Conservation (phyloP, 2,888 invertebrate genomes). For the Anagyrus pseudococci region DNA sequence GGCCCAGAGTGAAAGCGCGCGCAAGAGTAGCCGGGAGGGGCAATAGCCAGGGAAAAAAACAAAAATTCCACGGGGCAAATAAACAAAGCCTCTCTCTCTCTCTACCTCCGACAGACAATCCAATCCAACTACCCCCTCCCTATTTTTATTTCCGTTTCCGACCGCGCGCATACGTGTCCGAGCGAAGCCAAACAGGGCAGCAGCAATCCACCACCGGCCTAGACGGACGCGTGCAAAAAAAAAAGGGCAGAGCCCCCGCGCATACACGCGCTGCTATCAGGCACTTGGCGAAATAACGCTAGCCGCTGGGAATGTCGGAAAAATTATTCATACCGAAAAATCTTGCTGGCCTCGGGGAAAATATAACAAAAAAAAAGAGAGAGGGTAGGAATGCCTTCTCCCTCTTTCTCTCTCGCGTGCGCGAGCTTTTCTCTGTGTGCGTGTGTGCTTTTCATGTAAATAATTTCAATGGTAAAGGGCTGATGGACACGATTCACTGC, state of each 20-base stretch:
- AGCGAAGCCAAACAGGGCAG: constrained; percentile 2
- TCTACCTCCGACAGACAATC: constrained; percentile 2
- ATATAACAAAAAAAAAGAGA: constrained; percentile 1
- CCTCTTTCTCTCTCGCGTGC: too few relatives aligned
- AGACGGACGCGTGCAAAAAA: not conserved
- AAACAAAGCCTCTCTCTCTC: too few relatives aligned
- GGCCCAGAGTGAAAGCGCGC: too few relatives aligned
- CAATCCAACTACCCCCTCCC: not conserved
- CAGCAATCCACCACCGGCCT: not conserved
- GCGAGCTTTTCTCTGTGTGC: not conserved
- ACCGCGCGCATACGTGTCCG: not conserved
- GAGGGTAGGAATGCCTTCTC: too few relatives aligned
- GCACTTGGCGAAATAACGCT: not conserved
- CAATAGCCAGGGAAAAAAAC: too few relatives aligned
- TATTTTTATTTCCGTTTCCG: constrained; percentile 1
- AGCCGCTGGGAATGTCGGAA: not conserved
- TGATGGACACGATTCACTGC: not conserved
- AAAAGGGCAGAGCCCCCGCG: not conserved
- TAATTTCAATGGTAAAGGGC: constrained; percentile 29
- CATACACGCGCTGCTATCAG: too few relatives aligned
- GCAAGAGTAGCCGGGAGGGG: too few relatives aligned
- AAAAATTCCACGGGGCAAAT: too few relatives aligned
- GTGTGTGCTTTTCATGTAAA: constrained; percentile 11
- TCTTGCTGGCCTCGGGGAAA: not conserved
- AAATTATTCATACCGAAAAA: constrained; percentile 16